Evolutionary conservation across 2,888 invertebrate species (phyloP), one percentile per base, ranked within the genome.

Genomic region (Nudaria mundana): DNA sequence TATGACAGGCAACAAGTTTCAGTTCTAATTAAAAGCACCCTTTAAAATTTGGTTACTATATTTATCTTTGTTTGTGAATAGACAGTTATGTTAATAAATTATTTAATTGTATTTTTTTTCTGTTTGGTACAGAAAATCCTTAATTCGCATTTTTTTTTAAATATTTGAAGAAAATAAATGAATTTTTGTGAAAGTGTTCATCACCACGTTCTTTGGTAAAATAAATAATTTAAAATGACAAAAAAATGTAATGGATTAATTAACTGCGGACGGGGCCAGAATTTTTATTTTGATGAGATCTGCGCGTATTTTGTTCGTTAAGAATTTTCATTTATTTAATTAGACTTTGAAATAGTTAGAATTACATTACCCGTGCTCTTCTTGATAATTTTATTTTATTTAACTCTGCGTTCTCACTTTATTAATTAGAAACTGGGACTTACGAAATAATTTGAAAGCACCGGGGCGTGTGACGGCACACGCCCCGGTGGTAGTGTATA

Each of bases 241-340:
- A 75, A 67, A 32, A 64, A 69, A 61, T 66, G 76, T 78, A 76
- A 81, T 76, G 69, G 66, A 68, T 72, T 79, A 76, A 81, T 76
- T 82, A 81, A 76, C 69, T 68, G 67, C 58, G 62, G 71, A 69
- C 72, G 61, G 48, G 68, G 59, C 64, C 55, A 57, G 65, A 76
- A 71, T 76, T 72, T 73, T 68, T 73, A 67, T 76, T 77, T 75
- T 68, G 67, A 74, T 66, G 67, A 67, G 66, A 63, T 64, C 63
- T 63, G 64, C 60, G 63, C 63, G 61, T 66, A 63, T 63, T 51
- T 50, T 70, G 68, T 69, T 63, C 58, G 59, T 61, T 51, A 63
- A 58, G 64, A 63, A 70, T 62, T 56, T 62, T 54, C 37, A 48
- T 46, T 63, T 50, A 53, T 53, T 47, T 42, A 52, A 50, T 53